Evolutionary conservation across 1,140 invertebrate genomes (phyloP), one percentile per base, ranked within the genome.

Genomic region (Trachymyrmex cornetzi): DNA sequence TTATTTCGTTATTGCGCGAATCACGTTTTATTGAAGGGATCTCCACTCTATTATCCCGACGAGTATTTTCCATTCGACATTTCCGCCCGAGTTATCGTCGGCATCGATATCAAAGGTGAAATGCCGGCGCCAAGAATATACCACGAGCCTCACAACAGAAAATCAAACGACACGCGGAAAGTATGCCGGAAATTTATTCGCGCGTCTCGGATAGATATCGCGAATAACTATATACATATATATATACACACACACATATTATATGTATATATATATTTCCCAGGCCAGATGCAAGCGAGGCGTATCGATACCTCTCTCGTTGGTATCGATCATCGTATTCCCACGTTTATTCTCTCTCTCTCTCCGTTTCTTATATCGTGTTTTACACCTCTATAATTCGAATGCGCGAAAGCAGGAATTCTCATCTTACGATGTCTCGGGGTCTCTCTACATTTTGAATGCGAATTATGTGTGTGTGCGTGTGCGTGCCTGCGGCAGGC

Each of bases 401-500:
- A 72, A 72, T 27, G 44, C 16, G 53, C 66, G 22, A 59, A 59
- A 57, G 57, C 57, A 27, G 48, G 12, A 71, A 72, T 67, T 67
- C 64, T 67, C 64, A n/a, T 63, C 44, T 30, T 57, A 61, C 84
- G 44, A n/a, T 16, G 48, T n/a, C 34, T 44, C 61, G 27, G 53
- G 24, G 19, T 61, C 7, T 44, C 3, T 44, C 77, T 22, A n/a
- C 16, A 12, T 71, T 81, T 55, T n/a, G 48, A 81, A 30, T 57
- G 9, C 34, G 66, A 53, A 69, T 55, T 44, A 38, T 9, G n/a
- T 57, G 14, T 27, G 57, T 16, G 57, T 22, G 16, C 38, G 64
- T 75, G 82, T 63, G 61, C 50, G 86, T 67, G 87, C 53, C 71
- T 74, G 67, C 38, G 72, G 59, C 85, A 77, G 87, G 84, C 67